phyloP scores from a whole-genome alignment of 2,888 invertebrate genomes.

The Crepidodera aurea region DNA sequence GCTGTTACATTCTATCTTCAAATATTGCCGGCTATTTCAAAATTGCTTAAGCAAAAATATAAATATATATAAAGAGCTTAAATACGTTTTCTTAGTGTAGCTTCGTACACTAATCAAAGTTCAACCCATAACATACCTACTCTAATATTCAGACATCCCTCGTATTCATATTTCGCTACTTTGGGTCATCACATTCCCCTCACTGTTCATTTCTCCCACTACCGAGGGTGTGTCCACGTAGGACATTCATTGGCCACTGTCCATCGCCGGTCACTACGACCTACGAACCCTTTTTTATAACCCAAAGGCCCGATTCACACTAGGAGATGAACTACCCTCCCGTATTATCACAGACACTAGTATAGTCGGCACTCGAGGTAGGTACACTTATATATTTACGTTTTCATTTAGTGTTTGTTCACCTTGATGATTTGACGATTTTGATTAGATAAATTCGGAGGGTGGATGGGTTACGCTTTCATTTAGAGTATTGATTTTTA shows the following conservation, averaged over 20 bases:
- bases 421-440: slow-evolving; percentile 3
- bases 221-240: slow-evolving; percentile 50
- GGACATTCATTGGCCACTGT: slow-evolving; percentile 49
- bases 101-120: too few species aligned
- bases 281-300: slow-evolving; percentile 21
- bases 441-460: background rate
- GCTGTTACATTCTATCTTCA: too few species aligned
- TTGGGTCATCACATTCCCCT: slow-evolving; percentile 50
- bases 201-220: slow-evolving; percentile 42
- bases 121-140: background rate
- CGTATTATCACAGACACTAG: background rate
- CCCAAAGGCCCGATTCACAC: slow-evolving; percentile 41
- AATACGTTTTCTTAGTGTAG: too few species aligned
- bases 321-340: slow-evolving; percentile 35
- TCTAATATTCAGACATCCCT: slow-evolving; percentile 21
- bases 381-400: background rate
- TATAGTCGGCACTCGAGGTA: background rate
- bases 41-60: too few species aligned
- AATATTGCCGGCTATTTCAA: too few species aligned
- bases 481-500: slow-evolving; percentile 42
- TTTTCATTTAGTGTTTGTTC: background rate
- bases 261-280: slow-evolving; percentile 51
- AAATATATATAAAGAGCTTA: too few species aligned
- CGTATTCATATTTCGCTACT: slow-evolving; percentile 11
- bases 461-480: slow-evolving; percentile 3